Conservation (phyloP, 2,797 vertebrate species). For the Squalus acanthias region DNA sequence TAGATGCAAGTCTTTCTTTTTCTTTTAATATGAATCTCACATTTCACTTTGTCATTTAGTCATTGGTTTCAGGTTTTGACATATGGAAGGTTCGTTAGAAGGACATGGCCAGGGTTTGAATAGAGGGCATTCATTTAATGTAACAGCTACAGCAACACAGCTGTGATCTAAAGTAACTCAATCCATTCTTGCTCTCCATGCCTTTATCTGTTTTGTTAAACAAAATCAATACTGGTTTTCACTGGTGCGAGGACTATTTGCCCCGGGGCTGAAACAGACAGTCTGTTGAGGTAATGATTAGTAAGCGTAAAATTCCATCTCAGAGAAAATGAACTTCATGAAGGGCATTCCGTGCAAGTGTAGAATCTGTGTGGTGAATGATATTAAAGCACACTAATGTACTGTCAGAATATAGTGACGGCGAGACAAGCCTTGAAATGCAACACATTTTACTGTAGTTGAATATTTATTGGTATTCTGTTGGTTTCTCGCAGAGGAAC, state of each 20-base stretch:
- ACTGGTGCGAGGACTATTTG: neutral
- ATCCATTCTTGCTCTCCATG: neutral
- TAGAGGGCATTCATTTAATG: neutral
- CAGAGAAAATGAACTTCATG: constrained; percentile 18
- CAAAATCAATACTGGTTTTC: constrained; percentile 28
- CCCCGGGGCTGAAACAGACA: neutral
- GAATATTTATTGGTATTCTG: neutral
- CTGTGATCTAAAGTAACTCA: neutral
- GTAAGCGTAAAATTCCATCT: constrained; percentile 16
- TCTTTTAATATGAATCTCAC: neutral
- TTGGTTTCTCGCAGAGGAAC: neutral
- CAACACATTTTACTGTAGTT: neutral
- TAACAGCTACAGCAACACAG: neutral
- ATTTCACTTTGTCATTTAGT: neutral
- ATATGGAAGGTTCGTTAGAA: neutral
- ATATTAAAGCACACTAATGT: neutral
- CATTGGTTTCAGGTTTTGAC: neutral
- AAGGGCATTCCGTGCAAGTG: neutral
- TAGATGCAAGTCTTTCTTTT: neutral
- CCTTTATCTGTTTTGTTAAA: constrained; percentile 15
- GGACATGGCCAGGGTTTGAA: neutral
- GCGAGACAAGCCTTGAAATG: neutral
- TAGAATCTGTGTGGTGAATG: neutral
- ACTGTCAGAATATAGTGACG: neutral
- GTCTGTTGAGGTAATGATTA: constrained; percentile 17